A percentile compares a stretch with the other conserved stretches of the same genome.
phyloP scores from a whole-genome alignment of 2,797 vertebrate species.

The Helicolenus hilgendorfi region DNA sequence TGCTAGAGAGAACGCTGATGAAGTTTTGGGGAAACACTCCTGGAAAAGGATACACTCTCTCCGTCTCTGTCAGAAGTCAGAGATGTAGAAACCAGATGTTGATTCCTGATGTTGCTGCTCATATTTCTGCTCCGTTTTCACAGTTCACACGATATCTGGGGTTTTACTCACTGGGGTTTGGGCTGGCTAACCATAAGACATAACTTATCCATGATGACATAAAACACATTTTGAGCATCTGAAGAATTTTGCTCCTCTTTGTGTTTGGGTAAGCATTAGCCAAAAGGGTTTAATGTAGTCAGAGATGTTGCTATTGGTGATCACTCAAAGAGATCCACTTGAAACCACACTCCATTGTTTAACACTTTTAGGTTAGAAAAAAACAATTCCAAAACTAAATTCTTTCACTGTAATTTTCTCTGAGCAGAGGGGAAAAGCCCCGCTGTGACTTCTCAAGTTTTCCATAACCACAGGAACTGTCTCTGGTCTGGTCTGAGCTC shows the following conservation, averaged over 20 bases:
- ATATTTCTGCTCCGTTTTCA: constrained; percentile 10
- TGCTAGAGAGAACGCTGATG: constrained; percentile 50
- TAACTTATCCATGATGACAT: background rate
- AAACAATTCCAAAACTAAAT: background rate
- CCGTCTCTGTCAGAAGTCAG: constrained; percentile 58
- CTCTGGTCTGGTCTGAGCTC: background rate
- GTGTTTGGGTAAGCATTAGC: background rate
- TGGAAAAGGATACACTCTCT: constrained; percentile 44
- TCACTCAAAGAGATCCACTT: background rate
- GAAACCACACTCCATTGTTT: background rate
- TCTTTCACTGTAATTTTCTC: background rate
- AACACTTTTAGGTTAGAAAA: background rate
- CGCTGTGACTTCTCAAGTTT: background rate
- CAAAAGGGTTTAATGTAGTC: background rate
- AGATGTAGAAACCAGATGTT: constrained; percentile 81
- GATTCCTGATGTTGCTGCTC: constrained; percentile 36
- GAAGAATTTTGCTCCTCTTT: background rate
- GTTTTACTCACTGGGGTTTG: background rate
- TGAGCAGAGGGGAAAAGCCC: background rate
- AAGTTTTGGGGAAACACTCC: constrained; percentile 51
- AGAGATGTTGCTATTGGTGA: background rate
- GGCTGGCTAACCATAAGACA: background rate
- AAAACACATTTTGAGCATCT: background rate
- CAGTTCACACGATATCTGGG: constrained; percentile 10
- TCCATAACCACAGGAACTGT: background rate